Percentiles rank a stretch among this genome's conserved stretches.
Evolutionary conservation across 1,140 invertebrate genomes (phyloP).

Genomic region (Drosophila pruinosa): DNA sequence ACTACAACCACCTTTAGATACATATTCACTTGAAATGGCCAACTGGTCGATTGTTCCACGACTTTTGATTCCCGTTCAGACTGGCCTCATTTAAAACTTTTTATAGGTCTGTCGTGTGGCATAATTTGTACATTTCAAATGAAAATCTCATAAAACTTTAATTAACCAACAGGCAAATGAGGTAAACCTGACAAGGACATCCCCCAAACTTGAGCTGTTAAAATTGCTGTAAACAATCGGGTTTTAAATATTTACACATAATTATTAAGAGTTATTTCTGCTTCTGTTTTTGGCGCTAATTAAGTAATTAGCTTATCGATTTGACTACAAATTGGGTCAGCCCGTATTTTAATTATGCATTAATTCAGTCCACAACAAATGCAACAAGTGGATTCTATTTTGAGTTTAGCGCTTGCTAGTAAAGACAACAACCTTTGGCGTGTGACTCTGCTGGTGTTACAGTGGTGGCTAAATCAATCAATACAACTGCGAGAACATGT

Average conservation of each 20-base stretch:
- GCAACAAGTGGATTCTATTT: constrained; percentile 15
- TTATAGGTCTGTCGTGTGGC: constrained; percentile 19
- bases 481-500: neutral
- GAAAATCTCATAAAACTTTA: constrained; percentile 28
- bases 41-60: neutral
- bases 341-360: neutral
- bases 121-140: constrained; percentile 25
- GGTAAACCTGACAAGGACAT: neutral
- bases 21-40: constrained; percentile 13
- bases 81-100: constrained; percentile 28
- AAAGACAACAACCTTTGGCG: neutral
- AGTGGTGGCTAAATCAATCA: constrained; percentile 9
- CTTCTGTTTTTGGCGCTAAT: neutral
- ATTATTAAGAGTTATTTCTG: constrained; percentile 1
- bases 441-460: neutral
- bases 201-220: neutral
- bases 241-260: neutral
- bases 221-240: neutral
- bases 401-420: neutral
- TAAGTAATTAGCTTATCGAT: constrained; percentile 22
- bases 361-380: neutral
- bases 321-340: constrained; percentile 1
- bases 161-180: neutral
- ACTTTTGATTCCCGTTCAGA: neutral
- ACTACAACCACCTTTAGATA: constrained; percentile 37